phyloP scores from a whole-genome alignment of 2,888 invertebrate genomes.

The Molanna angustata region DNA sequence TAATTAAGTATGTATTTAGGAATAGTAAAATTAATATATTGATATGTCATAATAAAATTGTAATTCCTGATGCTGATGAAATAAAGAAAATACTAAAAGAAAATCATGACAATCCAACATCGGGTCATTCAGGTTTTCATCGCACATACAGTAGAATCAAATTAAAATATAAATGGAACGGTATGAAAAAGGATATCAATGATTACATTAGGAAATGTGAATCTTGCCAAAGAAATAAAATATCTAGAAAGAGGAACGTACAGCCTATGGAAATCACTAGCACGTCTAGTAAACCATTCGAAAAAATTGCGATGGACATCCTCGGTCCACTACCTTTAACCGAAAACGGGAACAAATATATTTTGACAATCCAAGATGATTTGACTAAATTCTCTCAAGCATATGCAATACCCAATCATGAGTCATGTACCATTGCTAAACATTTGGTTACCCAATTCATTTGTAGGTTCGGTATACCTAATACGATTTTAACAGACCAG shows the following conservation, averaged over 20 bases:
- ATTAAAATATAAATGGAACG: constrained; percentile 20
- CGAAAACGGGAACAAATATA: constrained; percentile 36
- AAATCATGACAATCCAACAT: neutral
- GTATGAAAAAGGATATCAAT: constrained; percentile 24
- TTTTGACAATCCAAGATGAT: constrained; percentile 40
- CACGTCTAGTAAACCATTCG: constrained; percentile 34
- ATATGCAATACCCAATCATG: constrained; percentile 36
- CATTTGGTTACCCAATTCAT: constrained; percentile 32
- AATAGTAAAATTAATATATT: neutral
- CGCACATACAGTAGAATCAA: constrained; percentile 20
- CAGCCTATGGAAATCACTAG: constrained; percentile 37
- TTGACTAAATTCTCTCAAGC: constrained; percentile 39
- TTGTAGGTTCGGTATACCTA: constrained; percentile 40
- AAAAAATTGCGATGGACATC: constrained; percentile 37
- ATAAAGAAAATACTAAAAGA: neutral
- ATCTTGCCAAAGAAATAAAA: constrained; percentile 38
- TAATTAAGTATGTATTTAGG: neutral
- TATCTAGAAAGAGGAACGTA: constrained; percentile 30
- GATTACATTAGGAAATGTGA: constrained; percentile 34
- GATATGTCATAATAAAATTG: constrained; percentile 1
- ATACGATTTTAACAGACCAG: constrained; percentile 54
- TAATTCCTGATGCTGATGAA: neutral
- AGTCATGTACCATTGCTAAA: constrained; percentile 37
- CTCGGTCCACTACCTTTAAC: constrained; percentile 38
- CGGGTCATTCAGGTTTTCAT: constrained; percentile 24